Evolutionary conservation across 1,140 invertebrate genomes (phyloP).

Genomic region (Carposina sasakii): DNA sequence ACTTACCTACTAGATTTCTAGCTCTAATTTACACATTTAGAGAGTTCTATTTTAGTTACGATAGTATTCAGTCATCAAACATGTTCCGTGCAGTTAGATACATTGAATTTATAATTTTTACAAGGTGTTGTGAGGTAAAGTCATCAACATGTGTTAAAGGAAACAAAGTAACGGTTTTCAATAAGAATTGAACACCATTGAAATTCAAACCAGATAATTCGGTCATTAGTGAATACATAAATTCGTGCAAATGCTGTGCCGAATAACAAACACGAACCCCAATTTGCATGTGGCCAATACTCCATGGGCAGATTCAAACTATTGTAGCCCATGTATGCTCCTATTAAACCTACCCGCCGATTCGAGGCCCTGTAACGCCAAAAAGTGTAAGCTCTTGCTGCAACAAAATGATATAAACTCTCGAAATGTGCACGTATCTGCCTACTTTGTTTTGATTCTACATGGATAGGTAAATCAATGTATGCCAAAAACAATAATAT

Average conservation of each 20-base stretch:
- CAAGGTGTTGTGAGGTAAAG: too few relatives aligned
- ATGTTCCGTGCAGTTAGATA: too few relatives aligned
- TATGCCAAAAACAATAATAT: too few relatives aligned
- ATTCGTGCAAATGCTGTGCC: slow-evolving; percentile 29
- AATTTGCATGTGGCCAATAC: slow-evolving; percentile 73
- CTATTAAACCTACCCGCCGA: slow-evolving; percentile 53
- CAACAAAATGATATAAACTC: slow-evolving; percentile 59
- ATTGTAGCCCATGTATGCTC: slow-evolving; percentile 72
- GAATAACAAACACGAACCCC: slow-evolving; percentile 68
- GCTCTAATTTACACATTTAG: too few relatives aligned
- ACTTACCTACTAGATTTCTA: too few relatives aligned
- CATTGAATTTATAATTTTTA: too few relatives aligned
- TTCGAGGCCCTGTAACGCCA: slow-evolving; percentile 68
- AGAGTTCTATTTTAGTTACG: too few relatives aligned
- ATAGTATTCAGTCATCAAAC: too few relatives aligned
- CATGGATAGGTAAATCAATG: too few relatives aligned
- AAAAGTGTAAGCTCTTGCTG: slow-evolving; percentile 74
- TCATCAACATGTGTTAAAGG: too few relatives aligned
- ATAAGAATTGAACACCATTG: neutral
- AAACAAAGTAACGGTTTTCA: too few relatives aligned
- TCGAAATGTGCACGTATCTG: slow-evolving; percentile 61
- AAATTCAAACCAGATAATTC: slow-evolving; percentile 13
- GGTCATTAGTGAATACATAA: slow-evolving; percentile 24
- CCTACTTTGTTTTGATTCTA: too few relatives aligned
- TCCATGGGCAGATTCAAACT: slow-evolving; percentile 71